Percentiles rank a stretch among this genome's conserved stretches.
Evolutionary conservation across 92 coral and sea anemone species (phyloP).

Genomic region (Blastomussa wellsi): DNA sequence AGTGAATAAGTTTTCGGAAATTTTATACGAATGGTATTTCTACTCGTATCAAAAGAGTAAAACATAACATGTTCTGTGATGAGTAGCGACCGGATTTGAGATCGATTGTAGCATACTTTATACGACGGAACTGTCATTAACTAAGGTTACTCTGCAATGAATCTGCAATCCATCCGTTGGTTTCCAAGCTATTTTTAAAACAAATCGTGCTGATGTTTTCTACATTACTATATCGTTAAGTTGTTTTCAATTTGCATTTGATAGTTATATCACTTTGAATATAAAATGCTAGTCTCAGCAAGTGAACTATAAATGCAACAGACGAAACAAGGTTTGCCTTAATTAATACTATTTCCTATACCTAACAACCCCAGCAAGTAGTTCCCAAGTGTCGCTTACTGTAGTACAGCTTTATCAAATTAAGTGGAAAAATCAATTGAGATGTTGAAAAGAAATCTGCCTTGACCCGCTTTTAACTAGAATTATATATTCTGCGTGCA

Average conservation of each 20-base stretch:
- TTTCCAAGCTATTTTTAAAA: not conserved
- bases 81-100: not conserved
- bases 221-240: not conserved
- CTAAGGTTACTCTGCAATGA: not conserved
- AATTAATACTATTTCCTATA: not conserved
- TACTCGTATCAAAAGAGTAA: not conserved
- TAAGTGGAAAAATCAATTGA: not conserved
- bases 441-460: not conserved
- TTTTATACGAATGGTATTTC: not conserved
- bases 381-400: no score
- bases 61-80: not conserved
- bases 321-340: not conserved
- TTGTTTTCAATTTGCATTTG: not conserved
- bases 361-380: not conserved
- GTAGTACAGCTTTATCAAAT: not conserved
- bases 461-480: not conserved
- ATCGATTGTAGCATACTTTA: not conserved
- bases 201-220: not conserved
- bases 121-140: not conserved
- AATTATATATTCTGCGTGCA: not conserved
- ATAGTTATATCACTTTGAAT: not conserved
- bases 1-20: not conserved
- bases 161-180: constrained; percentile 5
- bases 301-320: not conserved
- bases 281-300: not conserved